Evolutionary conservation across 1,140 invertebrate species (phyloP).

Genomic region (Hyphantria cunea): DNA sequence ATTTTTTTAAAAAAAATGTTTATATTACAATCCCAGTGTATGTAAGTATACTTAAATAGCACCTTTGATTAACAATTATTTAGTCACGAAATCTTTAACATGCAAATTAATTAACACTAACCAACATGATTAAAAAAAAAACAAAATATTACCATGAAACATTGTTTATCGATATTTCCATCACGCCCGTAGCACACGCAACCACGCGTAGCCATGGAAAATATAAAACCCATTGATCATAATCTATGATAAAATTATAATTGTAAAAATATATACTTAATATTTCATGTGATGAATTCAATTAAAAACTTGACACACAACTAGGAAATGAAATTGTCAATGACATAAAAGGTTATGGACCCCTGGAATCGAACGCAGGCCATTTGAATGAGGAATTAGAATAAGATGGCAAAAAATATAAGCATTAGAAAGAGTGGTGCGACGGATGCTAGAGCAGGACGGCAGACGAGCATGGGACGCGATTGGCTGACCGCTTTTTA

Average conservation of each 20-base stretch:
- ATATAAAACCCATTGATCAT: slow-evolving; percentile 46
- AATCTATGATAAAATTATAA: slow-evolving; percentile 47
- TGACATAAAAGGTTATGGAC: slow-evolving; percentile 65
- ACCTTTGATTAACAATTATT: not conserved
- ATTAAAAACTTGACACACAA: not conserved
- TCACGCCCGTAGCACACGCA: slow-evolving; percentile 39
- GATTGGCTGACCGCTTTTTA: slow-evolving; percentile 80
- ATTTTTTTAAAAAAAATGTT: no score
- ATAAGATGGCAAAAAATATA: slow-evolving; percentile 79
- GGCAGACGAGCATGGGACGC: slow-evolving; percentile 38
- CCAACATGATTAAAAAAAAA: no score
- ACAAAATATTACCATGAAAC: slow-evolving; percentile 38
- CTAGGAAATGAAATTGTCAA: not conserved
- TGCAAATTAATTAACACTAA: slow-evolving; percentile 34
- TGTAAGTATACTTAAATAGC: no score
- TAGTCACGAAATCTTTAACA: slow-evolving; percentile 12
- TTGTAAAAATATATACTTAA: slow-evolving; percentile 28
- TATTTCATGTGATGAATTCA: slow-evolving; percentile 13
- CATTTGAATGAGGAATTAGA: slow-evolving; percentile 81
- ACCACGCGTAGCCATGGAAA: slow-evolving; percentile 39
- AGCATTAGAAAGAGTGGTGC: slow-evolving; percentile 75
- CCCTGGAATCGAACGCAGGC: slow-evolving; percentile 68
- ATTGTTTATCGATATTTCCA: slow-evolving; percentile 46
- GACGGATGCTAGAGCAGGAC: slow-evolving; percentile 52
- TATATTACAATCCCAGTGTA: no score